A percentile compares a stretch with the other conserved stretches of the same genome.
These are phyloP conservation scores for Agonum fuliginosum DNA, from an alignment of 2,888 invertebrate genomes.

Conservation along the genomic window DNA sequence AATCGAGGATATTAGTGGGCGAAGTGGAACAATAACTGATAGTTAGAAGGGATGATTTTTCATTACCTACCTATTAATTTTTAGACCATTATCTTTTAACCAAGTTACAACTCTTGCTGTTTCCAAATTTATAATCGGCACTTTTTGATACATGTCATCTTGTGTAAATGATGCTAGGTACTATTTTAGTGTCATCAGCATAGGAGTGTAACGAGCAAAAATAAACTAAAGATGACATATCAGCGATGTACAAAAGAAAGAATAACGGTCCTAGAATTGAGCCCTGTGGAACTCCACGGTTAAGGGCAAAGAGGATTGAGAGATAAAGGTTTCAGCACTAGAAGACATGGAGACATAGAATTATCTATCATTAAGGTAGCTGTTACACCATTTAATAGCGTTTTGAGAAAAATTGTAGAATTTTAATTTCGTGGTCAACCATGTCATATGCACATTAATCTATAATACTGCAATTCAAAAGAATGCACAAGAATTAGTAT, in stretches of 20 bases:
- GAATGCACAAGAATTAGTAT: no score
- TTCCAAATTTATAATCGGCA: neutral
- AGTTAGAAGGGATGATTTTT: neutral
- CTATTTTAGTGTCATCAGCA: neutral
- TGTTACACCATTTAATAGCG: neutral
- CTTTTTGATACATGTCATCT: neutral
- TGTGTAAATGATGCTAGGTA: neutral
- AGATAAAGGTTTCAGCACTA: neutral
- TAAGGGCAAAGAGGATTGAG: neutral
- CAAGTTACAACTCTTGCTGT: neutral
- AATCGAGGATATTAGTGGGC: neutral
- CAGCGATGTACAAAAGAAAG: neutral
- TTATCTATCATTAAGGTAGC: neutral
- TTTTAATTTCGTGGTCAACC: neutral
- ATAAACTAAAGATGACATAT: neutral
- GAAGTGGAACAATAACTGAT: neutral
- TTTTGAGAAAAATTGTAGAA: neutral
- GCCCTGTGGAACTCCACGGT: neutral
- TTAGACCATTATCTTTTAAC: neutral
- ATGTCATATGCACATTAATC: no score
- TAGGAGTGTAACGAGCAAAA: neutral
- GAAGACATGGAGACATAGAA: neutral
- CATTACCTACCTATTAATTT: neutral
- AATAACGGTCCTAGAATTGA: neutral
- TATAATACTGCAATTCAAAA: no score